Base-by-base conservation (phyloP, 2,888 invertebrate species). In the Himalopsyche japonica region DNA sequence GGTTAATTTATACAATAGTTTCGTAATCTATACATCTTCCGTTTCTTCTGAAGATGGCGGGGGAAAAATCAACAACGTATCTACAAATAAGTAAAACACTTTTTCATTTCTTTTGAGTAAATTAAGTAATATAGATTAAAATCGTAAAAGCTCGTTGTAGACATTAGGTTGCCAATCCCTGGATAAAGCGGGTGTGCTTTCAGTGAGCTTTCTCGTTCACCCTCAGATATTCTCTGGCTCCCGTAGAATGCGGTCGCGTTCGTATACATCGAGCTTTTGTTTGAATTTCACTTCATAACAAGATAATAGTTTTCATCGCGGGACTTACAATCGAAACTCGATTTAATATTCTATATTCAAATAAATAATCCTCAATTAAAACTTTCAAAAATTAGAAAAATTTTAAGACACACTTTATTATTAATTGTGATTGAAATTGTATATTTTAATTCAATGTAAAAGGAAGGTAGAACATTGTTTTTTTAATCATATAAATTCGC, bases 181-280 rank as follows among this genome's bases (percentile, higher is more conserved):
- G 70, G 27, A 24, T 24, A 12, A 70, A 15, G 3, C 15, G 27
- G 1, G 15, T 1, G 27, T 30, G 70, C 70, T 70, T 70, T 30
- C 70, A 4, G 70, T 2, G 27, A 70, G 70, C 30, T 70, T 27
- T 70, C 27, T 30, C 27, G 70, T 30, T 30, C 30, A 15, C 70
- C 70, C 12, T 77, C 77, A 77, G 37, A 77, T 43, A 77, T 77
- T 37, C 34, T 77, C 77, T 37, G n/a, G 77, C 77, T 20, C 34
- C 37, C 34, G 34, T 34, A 77, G 34, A 77, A 37, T 77, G 77
- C 77, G 77, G 77, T 77, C 77, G 77, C 77, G 77, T 34, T 77
- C 77, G 30, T 77, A 1, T 27, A 24, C 10, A 15, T 27, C 30
- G 70, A 27, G 70, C 70, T 70, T 27, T 70, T 70, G 70, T 27